phyloP scores from a whole-genome alignment of 2,888 invertebrate genomes.

The Epistrophe grossulariae region DNA sequence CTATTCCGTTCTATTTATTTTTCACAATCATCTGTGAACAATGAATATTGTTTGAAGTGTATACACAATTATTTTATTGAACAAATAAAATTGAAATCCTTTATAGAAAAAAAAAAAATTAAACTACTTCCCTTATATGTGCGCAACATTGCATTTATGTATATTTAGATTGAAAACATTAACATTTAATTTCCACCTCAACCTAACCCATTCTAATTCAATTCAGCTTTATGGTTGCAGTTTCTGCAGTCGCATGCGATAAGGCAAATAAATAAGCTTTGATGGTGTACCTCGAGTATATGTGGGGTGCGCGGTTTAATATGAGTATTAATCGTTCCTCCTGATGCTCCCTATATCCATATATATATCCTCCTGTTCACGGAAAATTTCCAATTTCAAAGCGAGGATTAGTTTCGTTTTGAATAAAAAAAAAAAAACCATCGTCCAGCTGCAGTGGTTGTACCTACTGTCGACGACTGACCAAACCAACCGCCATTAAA shows the following conservation, averaged over 20 bases:
- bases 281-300: conserved; percentile 51
- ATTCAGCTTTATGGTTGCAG: conserved; percentile 45
- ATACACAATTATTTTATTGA: neutral
- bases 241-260: conserved; percentile 51
- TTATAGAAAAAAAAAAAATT: neutral
- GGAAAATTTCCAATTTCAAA: conserved; percentile 47
- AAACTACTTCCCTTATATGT: neutral
- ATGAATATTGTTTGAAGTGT: neutral
- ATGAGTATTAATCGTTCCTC: conserved; percentile 46
- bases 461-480: neutral
- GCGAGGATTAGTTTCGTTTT: conserved; percentile 57
- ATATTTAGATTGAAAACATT: conserved; percentile 27
- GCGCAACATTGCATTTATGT: neutral
- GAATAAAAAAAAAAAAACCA: conserved; percentile 52
- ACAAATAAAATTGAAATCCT: conserved; percentile 2
- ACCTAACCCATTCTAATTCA: conserved; percentile 35
- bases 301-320: conserved; percentile 29
- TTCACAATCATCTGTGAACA: neutral
- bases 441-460: neutral
- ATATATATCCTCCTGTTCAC: neutral
- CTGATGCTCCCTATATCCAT: neutral
- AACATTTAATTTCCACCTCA: conserved; percentile 39
- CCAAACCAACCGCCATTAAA: neutral
- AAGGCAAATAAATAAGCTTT: conserved; percentile 64
- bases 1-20: neutral